Conservation (phyloP, 2,113 vertebrate species). For the Pseudorhombus dupliciocellatus region DNA sequence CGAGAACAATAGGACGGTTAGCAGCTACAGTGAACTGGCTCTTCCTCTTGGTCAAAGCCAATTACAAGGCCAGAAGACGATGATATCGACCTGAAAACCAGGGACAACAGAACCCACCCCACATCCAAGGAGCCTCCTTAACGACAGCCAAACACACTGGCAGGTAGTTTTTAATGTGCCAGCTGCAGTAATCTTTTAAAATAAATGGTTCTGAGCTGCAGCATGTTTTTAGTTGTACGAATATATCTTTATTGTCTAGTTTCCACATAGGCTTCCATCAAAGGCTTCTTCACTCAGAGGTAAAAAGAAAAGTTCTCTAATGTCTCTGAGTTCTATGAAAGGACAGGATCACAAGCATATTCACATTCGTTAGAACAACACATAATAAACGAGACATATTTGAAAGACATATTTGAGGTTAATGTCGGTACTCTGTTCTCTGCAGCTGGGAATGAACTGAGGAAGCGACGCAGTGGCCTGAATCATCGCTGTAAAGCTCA, state of each 20-base stretch:
- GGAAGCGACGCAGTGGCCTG: conserved; percentile 42
- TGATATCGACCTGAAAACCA: not conserved
- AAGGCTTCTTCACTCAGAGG: not conserved
- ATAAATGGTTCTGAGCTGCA: not conserved
- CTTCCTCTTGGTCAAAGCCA: not conserved
- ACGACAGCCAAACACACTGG: not conserved
- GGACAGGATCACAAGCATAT: not conserved
- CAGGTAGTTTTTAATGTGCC: no score
- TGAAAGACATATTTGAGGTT: conserved; percentile 32
- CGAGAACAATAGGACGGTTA: no score
- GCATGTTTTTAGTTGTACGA: no score
- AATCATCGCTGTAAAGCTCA: conserved; percentile 36
- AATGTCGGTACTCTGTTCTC: conserved; percentile 23
- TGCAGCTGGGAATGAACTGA: conserved; percentile 35
- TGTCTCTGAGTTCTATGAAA: not conserved
- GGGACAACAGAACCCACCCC: not conserved
- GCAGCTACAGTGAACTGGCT: not conserved
- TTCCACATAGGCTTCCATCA: not conserved
- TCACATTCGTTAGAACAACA: conserved; percentile 5
- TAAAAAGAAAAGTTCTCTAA: not conserved
- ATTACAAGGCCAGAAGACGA: not conserved
- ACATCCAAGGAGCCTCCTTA: not conserved
- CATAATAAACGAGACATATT: not conserved
- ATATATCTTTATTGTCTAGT: not conserved
- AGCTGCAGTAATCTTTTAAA: no score